A percentile compares a stretch with the other conserved stretches of the same genome.
These are phyloP conservation scores for Aythya baeri DNA, from an alignment of 2,113 vertebrate species.

Conservation along the genomic window DNA sequence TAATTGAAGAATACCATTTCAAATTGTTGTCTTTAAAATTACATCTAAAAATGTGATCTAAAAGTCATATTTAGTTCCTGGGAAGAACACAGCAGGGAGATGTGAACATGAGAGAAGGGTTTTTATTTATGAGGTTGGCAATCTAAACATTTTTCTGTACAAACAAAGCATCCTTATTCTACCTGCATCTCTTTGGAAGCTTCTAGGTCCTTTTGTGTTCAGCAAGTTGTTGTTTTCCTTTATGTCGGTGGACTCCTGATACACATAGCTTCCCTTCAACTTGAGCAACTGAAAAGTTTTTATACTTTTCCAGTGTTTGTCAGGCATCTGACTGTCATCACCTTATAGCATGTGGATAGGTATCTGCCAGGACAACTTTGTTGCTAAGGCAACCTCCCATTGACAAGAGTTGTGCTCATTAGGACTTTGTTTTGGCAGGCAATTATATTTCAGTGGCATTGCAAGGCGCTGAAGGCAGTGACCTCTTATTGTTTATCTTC, in stretches of 20 bases:
- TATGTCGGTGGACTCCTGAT: background rate
- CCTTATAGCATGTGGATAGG: background rate
- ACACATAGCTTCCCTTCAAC: background rate
- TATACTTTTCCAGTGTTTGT: background rate
- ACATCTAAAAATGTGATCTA: background rate
- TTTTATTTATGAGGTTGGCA: background rate
- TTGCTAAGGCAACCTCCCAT: conserved; percentile 3
- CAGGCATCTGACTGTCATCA: background rate
- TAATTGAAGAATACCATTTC: background rate
- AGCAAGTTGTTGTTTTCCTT: background rate
- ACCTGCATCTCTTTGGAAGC: background rate
- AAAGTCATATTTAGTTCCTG: background rate
- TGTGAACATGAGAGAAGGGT: background rate
- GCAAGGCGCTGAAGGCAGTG: background rate
- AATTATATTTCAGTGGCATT: conserved; percentile 16
- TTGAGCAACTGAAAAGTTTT: background rate
- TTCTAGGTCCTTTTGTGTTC: background rate
- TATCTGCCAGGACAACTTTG: background rate
- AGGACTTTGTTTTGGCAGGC: conserved; percentile 22
- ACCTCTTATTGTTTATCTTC: conserved; percentile 20
- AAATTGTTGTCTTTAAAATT: background rate
- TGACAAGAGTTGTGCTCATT: conserved; percentile 33
- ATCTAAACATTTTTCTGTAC: background rate
- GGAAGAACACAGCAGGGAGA: background rate
- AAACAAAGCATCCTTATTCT: background rate